Evolutionary conservation across 2,113 vertebrate genomes (phyloP), one percentile per base, ranked within the genome.

Genomic region (Capreolus pygargus): DNA sequence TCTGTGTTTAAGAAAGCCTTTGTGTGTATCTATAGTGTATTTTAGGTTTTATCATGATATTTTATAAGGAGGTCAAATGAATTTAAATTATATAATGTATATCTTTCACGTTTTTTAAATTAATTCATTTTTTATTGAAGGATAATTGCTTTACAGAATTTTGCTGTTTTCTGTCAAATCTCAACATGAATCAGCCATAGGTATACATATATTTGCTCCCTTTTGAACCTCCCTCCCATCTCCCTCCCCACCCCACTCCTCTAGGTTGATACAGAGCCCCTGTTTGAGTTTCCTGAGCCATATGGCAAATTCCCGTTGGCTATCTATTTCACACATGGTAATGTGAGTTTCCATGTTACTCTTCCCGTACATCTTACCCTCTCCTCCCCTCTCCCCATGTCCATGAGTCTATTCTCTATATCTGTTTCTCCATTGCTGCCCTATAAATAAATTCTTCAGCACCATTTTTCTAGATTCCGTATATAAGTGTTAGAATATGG

Each of bases 291-390:
- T 67, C 33, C 61, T 67, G 61, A 67, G 61, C 1, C 33, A n/a
- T 4, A 2, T 16, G n/a, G 61, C 3, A 67, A 17, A 67, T n/a
- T 19, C 61, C 61, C 3, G 0, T n/a, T 67, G 61, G 33, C 33
- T 67, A 0, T n/a, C 61, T 64, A 1, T 67, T 67, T 67, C 10
- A 67, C 33, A n/a, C 0, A 67, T 10, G 33, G 33, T 67, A 1
- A 67, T 67, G 64, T n/a, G n/a, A 67, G 10, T 70, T 70, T 70
- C 67, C 67, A 70, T 70, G 67, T 23, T 21, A 36, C 8, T 67
- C 33, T n/a, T 16, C 5, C 64, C 4, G 21, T 5, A n/a, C 8
- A 67, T 36, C 33, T 36, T 4, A 67, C 64, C 64, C 64, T 67
- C 17, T 67, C 17, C 17, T 67, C 17, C 64, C 64, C 33, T 64